phyloP scores from a whole-genome alignment of 1,140 invertebrate species.

The Diprion similis region DNA sequence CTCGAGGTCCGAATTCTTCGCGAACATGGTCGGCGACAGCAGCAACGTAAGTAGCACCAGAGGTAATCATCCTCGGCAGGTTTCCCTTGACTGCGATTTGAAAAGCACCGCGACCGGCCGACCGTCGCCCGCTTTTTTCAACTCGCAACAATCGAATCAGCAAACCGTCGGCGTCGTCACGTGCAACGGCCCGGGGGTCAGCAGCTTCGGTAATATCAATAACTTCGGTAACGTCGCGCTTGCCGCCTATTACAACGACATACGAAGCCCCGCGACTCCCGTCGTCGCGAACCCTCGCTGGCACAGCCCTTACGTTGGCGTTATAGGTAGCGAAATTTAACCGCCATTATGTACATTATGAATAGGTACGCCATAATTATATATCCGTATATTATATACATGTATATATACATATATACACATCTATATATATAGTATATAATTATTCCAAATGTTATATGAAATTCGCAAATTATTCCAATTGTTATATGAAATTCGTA shows the following conservation, averaged over 20 bases:
- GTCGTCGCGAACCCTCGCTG: conserved; percentile 36
- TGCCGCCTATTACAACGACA: conserved; percentile 25
- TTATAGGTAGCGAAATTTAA: conserved; percentile 57
- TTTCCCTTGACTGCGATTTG: not conserved
- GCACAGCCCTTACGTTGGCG: conserved; percentile 56
- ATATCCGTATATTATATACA: conserved; percentile 1
- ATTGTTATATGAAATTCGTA: not conserved
- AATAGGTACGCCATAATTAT: conserved; percentile 15
- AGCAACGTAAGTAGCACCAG: conserved; percentile 37
- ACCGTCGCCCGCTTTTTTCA: conserved; percentile 11
- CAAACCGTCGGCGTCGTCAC: conserved; percentile 6
- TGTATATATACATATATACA: not conserved
- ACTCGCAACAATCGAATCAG: not conserved
- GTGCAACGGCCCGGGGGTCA: conserved; percentile 9
- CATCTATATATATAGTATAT: too few relatives aligned
- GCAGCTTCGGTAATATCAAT: conserved; percentile 22
- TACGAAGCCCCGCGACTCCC: conserved; percentile 29
- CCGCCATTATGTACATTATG: conserved; percentile 23
- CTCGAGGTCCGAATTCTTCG: conserved; percentile 63
- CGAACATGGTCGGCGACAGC: conserved; percentile 51
- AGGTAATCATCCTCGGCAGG: conserved; percentile 14
- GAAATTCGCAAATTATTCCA: not conserved
- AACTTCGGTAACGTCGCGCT: conserved; percentile 13
- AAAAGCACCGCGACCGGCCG: conserved; percentile 14
- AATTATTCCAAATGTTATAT: not conserved